Evolutionary conservation across 1,140 invertebrate species (phyloP).

Genomic region (Drosophila eugracilis): DNA sequence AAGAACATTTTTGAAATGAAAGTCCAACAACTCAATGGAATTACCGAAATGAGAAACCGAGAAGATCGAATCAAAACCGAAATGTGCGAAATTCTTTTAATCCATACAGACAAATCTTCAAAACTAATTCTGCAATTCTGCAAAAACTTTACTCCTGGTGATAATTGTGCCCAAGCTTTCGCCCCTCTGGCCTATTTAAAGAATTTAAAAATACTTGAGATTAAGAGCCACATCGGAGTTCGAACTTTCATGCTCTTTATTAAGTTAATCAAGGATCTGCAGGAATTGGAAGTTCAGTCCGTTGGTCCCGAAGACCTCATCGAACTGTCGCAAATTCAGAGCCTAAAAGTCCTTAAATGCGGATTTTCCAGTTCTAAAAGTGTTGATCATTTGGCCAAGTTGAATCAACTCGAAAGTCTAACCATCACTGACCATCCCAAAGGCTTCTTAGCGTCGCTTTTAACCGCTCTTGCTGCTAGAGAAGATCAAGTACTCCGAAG

Average conservation of each 20-base stretch:
- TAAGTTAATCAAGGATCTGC: not conserved
- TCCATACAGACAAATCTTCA: no score
- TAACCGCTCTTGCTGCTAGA: not conserved
- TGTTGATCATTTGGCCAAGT: not conserved
- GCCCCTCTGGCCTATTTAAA: not conserved
- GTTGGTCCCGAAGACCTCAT: conserved; percentile 1
- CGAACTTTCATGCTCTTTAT: not conserved
- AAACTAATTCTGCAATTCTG: no score
- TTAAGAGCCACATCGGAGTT: not conserved
- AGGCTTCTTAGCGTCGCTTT: not conserved
- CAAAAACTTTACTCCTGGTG: no score
- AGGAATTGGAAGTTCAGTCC: not conserved
- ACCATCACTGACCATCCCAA: conserved; percentile 6
- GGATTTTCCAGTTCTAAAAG: conserved; percentile 7
- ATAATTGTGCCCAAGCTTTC: no score
- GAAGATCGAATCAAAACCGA: no score
- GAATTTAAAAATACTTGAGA: not conserved
- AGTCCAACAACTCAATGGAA: no score
- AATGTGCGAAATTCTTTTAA: no score
- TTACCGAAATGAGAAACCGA: no score
- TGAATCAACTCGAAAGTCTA: not conserved
- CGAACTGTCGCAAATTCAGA: not conserved
- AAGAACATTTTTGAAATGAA: not conserved
- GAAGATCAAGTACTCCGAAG: not conserved
- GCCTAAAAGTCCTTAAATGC: not conserved